Base-by-base conservation (phyloP, 2,797 vertebrate genomes). In the Hypotaenidia okinawae region DNA sequence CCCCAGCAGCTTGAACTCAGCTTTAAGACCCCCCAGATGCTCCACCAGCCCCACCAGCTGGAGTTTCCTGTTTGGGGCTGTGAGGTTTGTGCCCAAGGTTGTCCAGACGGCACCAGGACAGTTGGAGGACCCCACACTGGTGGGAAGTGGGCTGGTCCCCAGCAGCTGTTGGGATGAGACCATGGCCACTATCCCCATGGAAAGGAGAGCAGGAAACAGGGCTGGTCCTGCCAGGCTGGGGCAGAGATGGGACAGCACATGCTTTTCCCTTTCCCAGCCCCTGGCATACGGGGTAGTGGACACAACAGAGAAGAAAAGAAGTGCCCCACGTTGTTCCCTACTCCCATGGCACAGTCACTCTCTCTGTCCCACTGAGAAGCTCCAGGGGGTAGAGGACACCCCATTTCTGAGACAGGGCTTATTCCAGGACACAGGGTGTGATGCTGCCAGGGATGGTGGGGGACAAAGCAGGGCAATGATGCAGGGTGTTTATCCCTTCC, bases 371-470 rank as follows among this genome's bases (percentile, higher is more conserved):
- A 30, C 8, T 0, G 0, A 2, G 24, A 32, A 85, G 39, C 13
- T 73, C 2, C 0, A 37, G 63, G 55, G 39, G 7, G 10, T 6
- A 21, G 17, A 39, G 68, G 68, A 70, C 13, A 16, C 28, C 8
- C 35, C 61, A 11, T 2, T n/a, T n/a, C 52, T 17, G 37, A 16
- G 30, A 18, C 1, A 13, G 27, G 15, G 68, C 23, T 27, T 2
- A 0, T 5, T 9, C 6, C 23, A 45, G 54, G n/a, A 11, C 21
- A 19, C 0, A 0, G 39, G 22, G 4, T 45, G 61, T 9, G 61
- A 35, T 27, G 35, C 13, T 39, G 55, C 33, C 43, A 18, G 23
- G 27, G 39, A 8, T 10, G 21, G 30, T n/a, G 47, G 41, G 37
- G 55, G 19, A 62, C 12, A 13, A 68, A 63, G 73, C 0, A 1